Base-by-base conservation (phyloP, 2,888 invertebrate genomes). In the Dryobotodes eremita region DNA sequence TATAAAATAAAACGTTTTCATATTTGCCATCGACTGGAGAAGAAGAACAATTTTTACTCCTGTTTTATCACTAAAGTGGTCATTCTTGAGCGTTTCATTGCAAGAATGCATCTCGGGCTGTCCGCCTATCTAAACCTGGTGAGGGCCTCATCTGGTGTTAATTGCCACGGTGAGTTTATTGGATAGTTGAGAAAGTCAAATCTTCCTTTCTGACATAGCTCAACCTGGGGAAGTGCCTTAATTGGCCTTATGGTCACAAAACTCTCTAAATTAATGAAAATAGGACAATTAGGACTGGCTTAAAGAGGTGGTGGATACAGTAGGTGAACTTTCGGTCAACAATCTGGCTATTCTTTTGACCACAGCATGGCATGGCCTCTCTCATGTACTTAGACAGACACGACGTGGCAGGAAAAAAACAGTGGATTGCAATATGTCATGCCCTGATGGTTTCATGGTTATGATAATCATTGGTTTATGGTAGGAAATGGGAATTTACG, bases 401-500 rank as follows among this genome's bases (percentile, higher is more conserved):
- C n/a, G 23, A 36, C 1, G 7, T n/a, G 31, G 6, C 13, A 71
- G 53, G 31, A 36, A 65, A 23, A n/a, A 75, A 76, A 15, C 26
- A 46, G 3, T 36, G 23, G 7, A 13, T 50, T n/a, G 68, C 55
- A 57, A 68, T 48, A 55, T 69, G 17, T 57, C n/a, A 69, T 61
- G 64, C 71, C 31, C 46, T 65, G 69, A 57, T 70, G 57, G 62
- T n/a, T 77, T 48, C n/a, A 75, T 50, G 42, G 59, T 64, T 70
- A 17, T 57, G 57, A 81, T 75, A 65, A 79, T 64, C 23, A 71
- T 69, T 69, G 55, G 68, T 64, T 61, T 36, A 64, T 70, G 53
- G 55, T 57, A 64, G 55, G 71, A 74, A 86, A 82, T 78, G 55
- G 71, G 64, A 75, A 65, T 71, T 71, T 82, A 74, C 72, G 57